These are phyloP conservation scores for Dinothrombium tinctorium DNA, from an alignment of 1,140 invertebrate species.

Conservation along the genomic window DNA sequence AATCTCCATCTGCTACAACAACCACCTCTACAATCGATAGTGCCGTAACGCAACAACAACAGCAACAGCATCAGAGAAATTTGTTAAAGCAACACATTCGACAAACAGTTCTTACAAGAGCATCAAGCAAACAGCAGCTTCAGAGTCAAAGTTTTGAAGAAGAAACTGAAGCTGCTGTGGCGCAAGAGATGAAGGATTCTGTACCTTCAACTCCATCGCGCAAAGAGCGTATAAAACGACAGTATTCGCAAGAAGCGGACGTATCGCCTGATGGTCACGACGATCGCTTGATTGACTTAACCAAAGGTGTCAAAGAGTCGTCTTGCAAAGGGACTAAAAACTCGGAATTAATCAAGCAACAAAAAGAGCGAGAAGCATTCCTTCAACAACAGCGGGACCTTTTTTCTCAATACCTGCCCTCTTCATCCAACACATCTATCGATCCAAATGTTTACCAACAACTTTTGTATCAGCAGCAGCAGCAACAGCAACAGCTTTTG, in stretches of 20 bases:
- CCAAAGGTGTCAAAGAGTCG: neutral
- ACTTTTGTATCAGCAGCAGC: neutral
- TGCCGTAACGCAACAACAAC: conserved; percentile 11
- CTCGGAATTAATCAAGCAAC: neutral
- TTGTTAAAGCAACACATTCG: conserved; percentile 62
- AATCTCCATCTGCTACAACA: conserved; percentile 23
- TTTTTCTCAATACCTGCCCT: conserved; percentile 17
- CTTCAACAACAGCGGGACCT: conserved; percentile 30
- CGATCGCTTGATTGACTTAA: neutral
- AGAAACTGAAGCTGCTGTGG: conserved; percentile 29
- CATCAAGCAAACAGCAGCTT: conserved; percentile 36
- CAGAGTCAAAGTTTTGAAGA: conserved; percentile 30
- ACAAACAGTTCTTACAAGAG: conserved; percentile 59
- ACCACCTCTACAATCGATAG: conserved; percentile 22
- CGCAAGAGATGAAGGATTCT: conserved; percentile 22
- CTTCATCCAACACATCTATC: neutral
- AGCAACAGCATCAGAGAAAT: conserved; percentile 33
- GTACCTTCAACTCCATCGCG: conserved; percentile 11
- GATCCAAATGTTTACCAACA: conserved; percentile 14
- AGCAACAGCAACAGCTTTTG: conserved; percentile 3
- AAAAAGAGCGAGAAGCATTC: conserved; percentile 1
- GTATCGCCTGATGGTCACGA: neutral
- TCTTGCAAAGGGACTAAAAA: neutral
- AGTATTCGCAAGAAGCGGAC: conserved; percentile 3
- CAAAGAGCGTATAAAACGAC: conserved; percentile 2